Percentiles rank a stretch among this genome's conserved stretches.
phyloP scores from a whole-genome alignment of 1,140 invertebrate genomes.

The Drosophila littoralis region DNA sequence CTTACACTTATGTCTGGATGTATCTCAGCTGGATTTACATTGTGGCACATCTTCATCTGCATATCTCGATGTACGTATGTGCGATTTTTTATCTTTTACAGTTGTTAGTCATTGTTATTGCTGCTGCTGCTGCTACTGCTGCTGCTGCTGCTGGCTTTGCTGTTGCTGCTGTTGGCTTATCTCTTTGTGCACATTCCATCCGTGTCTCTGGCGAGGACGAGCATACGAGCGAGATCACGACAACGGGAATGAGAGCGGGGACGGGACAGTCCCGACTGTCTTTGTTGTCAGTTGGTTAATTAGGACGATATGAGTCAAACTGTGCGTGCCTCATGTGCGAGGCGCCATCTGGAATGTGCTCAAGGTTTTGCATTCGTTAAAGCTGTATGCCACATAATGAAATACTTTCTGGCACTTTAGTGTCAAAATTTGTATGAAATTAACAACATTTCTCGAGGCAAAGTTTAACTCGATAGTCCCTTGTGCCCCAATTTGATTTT shows the following conservation, averaged over 20 bases:
- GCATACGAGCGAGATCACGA: background rate
- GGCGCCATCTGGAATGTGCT: slow-evolving; percentile 45
- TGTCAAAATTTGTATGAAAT: background rate
- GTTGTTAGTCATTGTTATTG: slow-evolving; percentile 62
- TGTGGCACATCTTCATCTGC: slow-evolving; percentile 50
- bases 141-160: slow-evolving; percentile 14
- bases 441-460: background rate
- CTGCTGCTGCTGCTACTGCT: slow-evolving; percentile 11
- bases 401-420: slow-evolving; percentile 5
- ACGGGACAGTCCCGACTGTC: slow-evolving; percentile 34
- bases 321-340: background rate
- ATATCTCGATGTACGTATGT: slow-evolving; percentile 32
- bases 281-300: slow-evolving; percentile 68
- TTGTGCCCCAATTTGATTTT: slow-evolving; percentile 55
- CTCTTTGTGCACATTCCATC: slow-evolving; percentile 44
- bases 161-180: slow-evolving; percentile 29
- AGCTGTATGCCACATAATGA: slow-evolving; percentile 12
- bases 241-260: background rate
- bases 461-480: slow-evolving; percentile 1
- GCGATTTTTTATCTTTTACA: slow-evolving; percentile 58
- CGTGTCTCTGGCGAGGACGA: slow-evolving; percentile 16
- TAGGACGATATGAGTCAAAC: slow-evolving; percentile 67
- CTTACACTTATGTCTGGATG: slow-evolving; percentile 3
- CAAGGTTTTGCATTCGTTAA: slow-evolving; percentile 16
- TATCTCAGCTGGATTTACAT: slow-evolving; percentile 67